phyloP scores from a whole-genome alignment of 1,140 invertebrate species.

The Solen grandis region DNA sequence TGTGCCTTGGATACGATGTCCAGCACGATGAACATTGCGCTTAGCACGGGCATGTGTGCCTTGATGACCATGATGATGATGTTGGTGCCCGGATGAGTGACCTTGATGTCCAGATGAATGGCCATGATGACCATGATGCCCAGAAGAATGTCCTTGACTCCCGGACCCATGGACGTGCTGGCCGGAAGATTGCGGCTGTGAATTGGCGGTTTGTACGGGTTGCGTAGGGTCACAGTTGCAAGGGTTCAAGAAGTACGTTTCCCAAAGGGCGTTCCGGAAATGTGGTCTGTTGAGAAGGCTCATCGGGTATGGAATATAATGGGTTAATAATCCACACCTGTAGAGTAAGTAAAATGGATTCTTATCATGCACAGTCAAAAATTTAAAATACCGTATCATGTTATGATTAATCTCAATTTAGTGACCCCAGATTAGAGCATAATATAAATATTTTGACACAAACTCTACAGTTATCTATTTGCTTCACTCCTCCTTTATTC shows the following conservation, averaged over 20 bases:
- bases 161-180: not conserved
- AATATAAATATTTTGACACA: not conserved
- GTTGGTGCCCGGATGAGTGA: too few species aligned
- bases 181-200: too few species aligned
- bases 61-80: conserved; percentile 3
- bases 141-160: not conserved
- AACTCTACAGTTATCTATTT: not conserved
- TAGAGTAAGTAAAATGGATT: not conserved
- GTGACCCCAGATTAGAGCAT: not conserved
- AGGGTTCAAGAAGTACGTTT: conserved; percentile 57
- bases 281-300: conserved; percentile 67
- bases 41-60: not conserved
- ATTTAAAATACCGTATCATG: not conserved
- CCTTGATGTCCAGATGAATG: not conserved
- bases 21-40: too few species aligned
- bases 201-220: not conserved
- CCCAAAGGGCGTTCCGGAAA: conserved; percentile 63
- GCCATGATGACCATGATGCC: conserved; percentile 12
- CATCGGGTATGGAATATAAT: conserved; percentile 72
- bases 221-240: not conserved
- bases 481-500: too few species aligned
- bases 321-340: conserved; percentile 74
- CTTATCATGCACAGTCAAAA: not conserved
- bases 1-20: too few species aligned
- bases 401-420: not conserved